Evolutionary conservation across 1,140 invertebrate genomes (phyloP).

Genomic region (Tribolium madens): DNA sequence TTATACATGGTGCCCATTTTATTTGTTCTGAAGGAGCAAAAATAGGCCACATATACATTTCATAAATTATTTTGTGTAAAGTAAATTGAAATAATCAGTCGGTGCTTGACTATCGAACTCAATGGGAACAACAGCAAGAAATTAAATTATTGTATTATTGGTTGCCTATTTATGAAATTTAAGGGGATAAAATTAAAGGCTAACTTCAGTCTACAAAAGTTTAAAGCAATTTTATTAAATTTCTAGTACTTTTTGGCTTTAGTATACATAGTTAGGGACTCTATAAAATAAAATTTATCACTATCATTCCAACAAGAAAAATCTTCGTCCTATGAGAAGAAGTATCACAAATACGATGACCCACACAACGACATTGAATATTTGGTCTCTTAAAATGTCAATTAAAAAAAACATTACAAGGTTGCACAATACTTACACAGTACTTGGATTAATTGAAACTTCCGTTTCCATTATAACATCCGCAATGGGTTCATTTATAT

Average conservation of each 20-base stretch:
- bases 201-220: background rate
- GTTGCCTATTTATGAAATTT: no score
- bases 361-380: slow-evolving; percentile 61
- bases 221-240: slow-evolving; percentile 3
- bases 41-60: no score
- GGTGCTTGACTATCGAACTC: no score
- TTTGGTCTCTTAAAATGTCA: slow-evolving; percentile 59
- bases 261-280: background rate
- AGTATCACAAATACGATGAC: slow-evolving; percentile 60
- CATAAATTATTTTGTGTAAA: no score
- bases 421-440: slow-evolving; percentile 44
- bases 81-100: no score
- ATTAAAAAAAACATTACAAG: background rate
- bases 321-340: slow-evolving; percentile 58
- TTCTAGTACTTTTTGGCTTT: slow-evolving; percentile 1
- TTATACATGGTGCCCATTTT: no score
- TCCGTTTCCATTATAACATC: slow-evolving; percentile 6
- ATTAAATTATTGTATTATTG: no score
- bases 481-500: slow-evolving; percentile 22
- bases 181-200: no score
- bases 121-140: no score
- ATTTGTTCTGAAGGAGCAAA: no score
- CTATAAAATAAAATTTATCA: slow-evolving; percentile 22
- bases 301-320: slow-evolving; percentile 54
- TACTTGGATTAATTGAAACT: slow-evolving; percentile 41